A percentile compares a stretch with the other conserved stretches of the same genome.
phyloP scores from a whole-genome alignment of 2,113 vertebrate species.

The Chamaetylas fuelleborni region DNA sequence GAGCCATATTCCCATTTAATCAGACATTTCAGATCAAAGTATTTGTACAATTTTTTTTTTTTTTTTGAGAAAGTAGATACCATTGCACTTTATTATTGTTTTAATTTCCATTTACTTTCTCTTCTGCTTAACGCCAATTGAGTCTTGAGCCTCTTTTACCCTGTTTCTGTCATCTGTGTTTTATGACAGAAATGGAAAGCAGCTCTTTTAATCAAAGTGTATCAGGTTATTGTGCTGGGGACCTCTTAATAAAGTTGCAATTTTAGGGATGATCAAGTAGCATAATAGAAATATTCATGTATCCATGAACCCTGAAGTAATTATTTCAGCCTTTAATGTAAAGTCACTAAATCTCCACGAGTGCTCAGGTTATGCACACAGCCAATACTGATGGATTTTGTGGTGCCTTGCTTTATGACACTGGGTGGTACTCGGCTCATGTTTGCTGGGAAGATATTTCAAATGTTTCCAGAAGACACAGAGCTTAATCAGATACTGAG shows the following conservation, averaged over 20 bases:
- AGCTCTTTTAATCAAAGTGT: neutral
- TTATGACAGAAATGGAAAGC: neutral
- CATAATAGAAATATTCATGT: conserved; percentile 50
- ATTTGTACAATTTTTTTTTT: neutral
- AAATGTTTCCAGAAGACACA: neutral
- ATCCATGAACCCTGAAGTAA: conserved; percentile 30
- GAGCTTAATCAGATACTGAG: neutral
- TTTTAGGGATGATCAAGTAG: conserved; percentile 44
- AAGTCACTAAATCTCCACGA: neutral
- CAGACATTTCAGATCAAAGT: neutral
- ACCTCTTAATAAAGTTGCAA: conserved; percentile 29
- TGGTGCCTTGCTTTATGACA: neutral
- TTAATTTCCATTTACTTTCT: neutral
- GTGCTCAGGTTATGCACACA: neutral
- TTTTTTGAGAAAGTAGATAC: neutral
- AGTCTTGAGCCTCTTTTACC: neutral
- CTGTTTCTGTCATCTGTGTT: neutral
- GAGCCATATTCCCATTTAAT: neutral
- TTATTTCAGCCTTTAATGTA: conserved; percentile 26
- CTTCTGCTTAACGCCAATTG: neutral
- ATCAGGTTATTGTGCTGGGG: neutral
- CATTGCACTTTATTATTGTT: neutral
- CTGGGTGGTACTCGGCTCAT: neutral
- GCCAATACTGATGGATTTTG: neutral
- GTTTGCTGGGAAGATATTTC: neutral